Base-by-base conservation (phyloP, 2,888 invertebrate species). In the Hydrotaea diabolus region DNA sequence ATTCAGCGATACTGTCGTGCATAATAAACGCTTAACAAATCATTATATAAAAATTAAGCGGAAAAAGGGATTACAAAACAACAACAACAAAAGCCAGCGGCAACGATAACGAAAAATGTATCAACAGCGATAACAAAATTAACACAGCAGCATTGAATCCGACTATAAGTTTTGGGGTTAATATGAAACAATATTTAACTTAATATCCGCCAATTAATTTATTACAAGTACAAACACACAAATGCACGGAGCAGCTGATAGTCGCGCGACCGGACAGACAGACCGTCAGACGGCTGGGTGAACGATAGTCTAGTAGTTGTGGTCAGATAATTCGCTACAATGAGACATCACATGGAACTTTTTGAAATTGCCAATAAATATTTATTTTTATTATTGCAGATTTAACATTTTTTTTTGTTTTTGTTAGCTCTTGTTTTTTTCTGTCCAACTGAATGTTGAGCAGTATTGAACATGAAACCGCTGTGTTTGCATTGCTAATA, bases 161-260 rank as follows among this genome's bases (percentile, higher is more conserved):
- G 59, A 59, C 59, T 59, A 59, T 23, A 59, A 59, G 59, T 59
- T 66, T 69, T 69, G 23, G 21, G 69, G 69, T 69, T 69, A 69
- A 69, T 69, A 69, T 46, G 23, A 23, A 69, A 79, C 75, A 74
- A 79, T 81, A 81, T 79, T 85, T 79, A 76, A 85, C 79, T 82
- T 85, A 76, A 85, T 85, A 78, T 55, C 82, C 64, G 79, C 57
- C 82, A 82, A 85, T 85, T 85, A 85, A 85, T 85, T 85, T 82
- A 75, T 71, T 66, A 74, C 49, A 69, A 64, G 73, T 23, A 31
- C 55, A 26, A 64, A 78, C 69, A 57, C 46, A 69, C 23, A 2
- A 21, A 9, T 11, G 13, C 9, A 55, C 55, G 15, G n/a, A n/a
- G n/a, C n/a, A n/a, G n/a, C n/a, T n/a, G n/a, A n/a, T n/a, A n/a